These are phyloP conservation scores for Thereuonema tuberculata DNA, from an alignment of 1,140 invertebrate genomes.

Conservation along the genomic window DNA sequence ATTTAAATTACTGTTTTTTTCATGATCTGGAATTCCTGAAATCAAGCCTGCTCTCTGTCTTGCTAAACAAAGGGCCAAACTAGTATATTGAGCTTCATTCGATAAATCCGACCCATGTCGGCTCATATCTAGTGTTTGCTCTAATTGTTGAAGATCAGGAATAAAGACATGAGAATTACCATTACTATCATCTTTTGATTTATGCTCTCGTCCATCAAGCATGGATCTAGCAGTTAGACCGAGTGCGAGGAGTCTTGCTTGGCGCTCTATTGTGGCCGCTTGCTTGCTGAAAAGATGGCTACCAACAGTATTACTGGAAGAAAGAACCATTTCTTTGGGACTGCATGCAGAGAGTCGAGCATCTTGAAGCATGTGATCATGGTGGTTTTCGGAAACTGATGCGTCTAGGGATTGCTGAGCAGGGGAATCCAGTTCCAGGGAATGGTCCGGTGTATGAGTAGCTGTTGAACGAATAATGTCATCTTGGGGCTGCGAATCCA, in stretches of 20 bases:
- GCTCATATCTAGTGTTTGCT: neutral
- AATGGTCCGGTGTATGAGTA: neutral
- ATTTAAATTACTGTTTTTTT: neutral
- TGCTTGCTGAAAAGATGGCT: no score
- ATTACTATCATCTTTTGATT: neutral
- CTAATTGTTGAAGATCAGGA: neutral
- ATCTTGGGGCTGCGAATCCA: conserved; percentile 1
- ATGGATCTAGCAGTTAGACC: neutral
- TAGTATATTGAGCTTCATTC: neutral
- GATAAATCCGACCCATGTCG: neutral
- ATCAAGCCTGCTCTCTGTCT: neutral
- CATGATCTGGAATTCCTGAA: neutral
- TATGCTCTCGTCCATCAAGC: neutral
- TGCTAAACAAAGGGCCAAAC: neutral
- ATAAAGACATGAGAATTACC: no score
- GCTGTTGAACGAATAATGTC: neutral
- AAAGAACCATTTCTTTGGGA: no score
- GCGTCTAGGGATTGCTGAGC: no score
- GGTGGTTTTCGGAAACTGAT: neutral
- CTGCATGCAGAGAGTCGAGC: no score
- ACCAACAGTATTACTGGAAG: no score
- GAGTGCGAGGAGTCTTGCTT: neutral
- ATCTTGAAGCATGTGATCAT: neutral
- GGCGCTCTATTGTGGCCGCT: neutral
- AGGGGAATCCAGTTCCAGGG: neutral